phyloP scores from a whole-genome alignment of 2,888 invertebrate genomes.

The Lycophotia porphyrea region DNA sequence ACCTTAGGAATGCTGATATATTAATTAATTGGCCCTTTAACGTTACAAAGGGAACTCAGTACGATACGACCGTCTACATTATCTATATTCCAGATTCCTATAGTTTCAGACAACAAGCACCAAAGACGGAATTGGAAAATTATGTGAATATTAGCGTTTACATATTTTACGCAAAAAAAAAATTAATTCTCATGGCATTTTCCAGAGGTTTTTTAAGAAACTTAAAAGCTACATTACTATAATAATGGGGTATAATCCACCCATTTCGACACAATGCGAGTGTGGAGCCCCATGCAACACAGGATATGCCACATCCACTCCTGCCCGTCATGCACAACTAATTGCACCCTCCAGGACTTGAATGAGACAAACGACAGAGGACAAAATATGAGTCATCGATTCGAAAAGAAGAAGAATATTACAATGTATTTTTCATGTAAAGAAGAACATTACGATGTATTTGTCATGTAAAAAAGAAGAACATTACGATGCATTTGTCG shows the following conservation, averaged over 20 bases:
- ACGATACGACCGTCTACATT: neutral
- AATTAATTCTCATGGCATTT: neutral
- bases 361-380: too few species aligned
- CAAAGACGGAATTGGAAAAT: neutral
- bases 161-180: neutral
- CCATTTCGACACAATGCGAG: too few species aligned
- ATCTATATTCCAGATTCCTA: slow-evolving; percentile 23
- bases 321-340: too few species aligned
- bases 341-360: too few species aligned
- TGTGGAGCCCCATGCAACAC: too few species aligned
- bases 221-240: neutral
- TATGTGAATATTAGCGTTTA: neutral
- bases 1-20: slow-evolving; percentile 16
- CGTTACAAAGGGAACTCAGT: slow-evolving; percentile 3
- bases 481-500: too few species aligned
- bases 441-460: neutral
- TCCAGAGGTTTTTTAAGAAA: neutral
- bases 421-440: neutral
- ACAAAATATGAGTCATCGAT: too few species aligned
- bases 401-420: too few species aligned
- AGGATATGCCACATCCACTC: too few species aligned
- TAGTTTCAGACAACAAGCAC: neutral
- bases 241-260: too few species aligned
- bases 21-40: slow-evolving; percentile 12
- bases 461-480: too few species aligned